Conservation (phyloP, 2,113 vertebrate species). For the Tyto alba region DNA sequence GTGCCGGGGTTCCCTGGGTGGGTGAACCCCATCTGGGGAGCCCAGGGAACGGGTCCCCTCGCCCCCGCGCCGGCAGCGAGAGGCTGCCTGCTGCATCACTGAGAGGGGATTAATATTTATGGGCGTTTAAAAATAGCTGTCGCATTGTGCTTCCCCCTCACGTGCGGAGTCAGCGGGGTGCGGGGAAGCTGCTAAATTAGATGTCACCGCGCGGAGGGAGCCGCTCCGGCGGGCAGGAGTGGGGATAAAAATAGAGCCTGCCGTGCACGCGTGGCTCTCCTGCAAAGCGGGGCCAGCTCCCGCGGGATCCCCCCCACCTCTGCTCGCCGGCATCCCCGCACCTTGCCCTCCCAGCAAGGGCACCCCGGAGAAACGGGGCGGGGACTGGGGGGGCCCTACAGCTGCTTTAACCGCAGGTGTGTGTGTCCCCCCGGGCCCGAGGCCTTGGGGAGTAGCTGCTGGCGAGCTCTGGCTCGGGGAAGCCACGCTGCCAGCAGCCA, state of each 20-base stretch:
- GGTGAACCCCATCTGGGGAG: neutral
- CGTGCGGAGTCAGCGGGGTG: constrained; percentile 63
- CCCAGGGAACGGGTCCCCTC: neutral
- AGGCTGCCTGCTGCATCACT: constrained; percentile 32
- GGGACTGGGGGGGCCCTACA: fast-evolving
- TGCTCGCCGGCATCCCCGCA: neutral
- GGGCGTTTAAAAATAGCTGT: constrained; percentile 59
- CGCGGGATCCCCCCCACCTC: constrained; percentile 28
- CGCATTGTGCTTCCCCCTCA: constrained; percentile 66
- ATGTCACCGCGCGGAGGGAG: constrained; percentile 54
- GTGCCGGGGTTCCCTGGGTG: neutral
- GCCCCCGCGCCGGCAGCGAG: neutral
- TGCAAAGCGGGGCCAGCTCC: constrained; percentile 7
- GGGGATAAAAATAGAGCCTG: constrained; percentile 60
- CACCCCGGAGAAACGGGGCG: neutral
- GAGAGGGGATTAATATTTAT: constrained; percentile 61
- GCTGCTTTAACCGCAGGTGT: fast-evolving
- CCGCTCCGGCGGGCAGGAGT: constrained; percentile 44
- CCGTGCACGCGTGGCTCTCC: neutral
- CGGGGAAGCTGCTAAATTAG: constrained; percentile 65
- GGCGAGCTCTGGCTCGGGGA: neutral
- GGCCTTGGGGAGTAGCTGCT: neutral
- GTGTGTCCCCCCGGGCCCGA: fast-evolving
- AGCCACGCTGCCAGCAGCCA: neutral
- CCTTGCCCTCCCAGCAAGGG: neutral